Base-by-base conservation (phyloP, 2,113 vertebrate species). In the Mionectes macconnelli region DNA sequence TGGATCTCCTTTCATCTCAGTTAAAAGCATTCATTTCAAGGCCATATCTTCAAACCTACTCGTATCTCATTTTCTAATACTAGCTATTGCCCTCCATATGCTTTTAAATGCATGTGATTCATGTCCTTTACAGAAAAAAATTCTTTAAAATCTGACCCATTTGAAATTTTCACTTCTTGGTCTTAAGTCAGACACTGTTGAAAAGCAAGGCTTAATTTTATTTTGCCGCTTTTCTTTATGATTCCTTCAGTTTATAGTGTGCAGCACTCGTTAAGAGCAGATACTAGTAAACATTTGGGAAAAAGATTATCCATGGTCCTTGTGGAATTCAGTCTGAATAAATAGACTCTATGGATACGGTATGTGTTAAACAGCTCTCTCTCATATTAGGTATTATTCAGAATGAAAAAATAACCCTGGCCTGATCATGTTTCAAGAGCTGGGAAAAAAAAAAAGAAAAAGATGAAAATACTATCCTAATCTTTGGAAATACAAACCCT, bases 241-340 rank as follows among this genome's bases (percentile, higher is more conserved):
- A 28, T 57, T 67, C 57, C 44, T 76, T 85, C 70, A 69, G 87
- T 96, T 94, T 97, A 91, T 87, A 69, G 24, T 82, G 75, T 44
- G 47, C 28, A 87, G 31, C 39, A 42, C 50, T 95, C 79, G 78
- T 93, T 88, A 96, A 88, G 57, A 94, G 81, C 52, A 84, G 74
- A 93, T 69, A 88, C 23, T 68, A 42, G 66, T 91, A 95, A 87
- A 77, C 84, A 91, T 80, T 91, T 93, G 57, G 82, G 77, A 30
- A 72, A 63, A 64, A 94, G 57, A 60, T 95, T 94, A 96, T 84
- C 73, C 37, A 42, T 47, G 30, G 74, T 63, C 73, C 87, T 49
- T 50, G 60, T 80, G 76, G 79, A 93, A 96, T 94, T 90, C 49
- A 67, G 83, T 64, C 49, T 78, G 81, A 92, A 94, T 96, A 96